phyloP scores from a whole-genome alignment of 1,140 invertebrate species.

The Limonius californicus region DNA sequence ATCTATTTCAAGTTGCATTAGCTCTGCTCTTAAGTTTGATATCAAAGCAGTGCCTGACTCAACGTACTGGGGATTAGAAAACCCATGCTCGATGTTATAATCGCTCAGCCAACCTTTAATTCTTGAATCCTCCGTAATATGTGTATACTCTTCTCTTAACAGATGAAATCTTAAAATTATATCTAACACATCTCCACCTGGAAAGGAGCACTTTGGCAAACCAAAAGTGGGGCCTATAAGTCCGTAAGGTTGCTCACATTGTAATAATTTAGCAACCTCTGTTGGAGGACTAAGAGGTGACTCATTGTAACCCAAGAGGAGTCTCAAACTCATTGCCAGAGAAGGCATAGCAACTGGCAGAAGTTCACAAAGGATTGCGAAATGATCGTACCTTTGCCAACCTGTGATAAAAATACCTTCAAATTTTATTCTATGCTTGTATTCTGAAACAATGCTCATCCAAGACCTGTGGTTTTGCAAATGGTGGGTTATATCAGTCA shows the following conservation, averaged over 20 bases:
- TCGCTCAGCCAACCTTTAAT: constrained; percentile 63
- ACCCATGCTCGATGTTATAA: constrained; percentile 69
- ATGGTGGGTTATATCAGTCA: constrained; percentile 60
- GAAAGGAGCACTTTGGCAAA: constrained; percentile 50
- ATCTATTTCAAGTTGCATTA: constrained; percentile 56
- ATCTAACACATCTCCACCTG: constrained; percentile 51
- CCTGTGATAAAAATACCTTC: constrained; percentile 69
- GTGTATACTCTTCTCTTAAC: background rate
- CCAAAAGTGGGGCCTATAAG: constrained; percentile 53
- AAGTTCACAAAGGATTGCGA: constrained; percentile 84
- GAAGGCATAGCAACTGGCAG: constrained; percentile 76
- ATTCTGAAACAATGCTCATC: constrained; percentile 50
- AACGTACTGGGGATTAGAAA: constrained; percentile 64
- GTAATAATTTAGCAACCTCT: constrained; percentile 48
- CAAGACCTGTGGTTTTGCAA: constrained; percentile 65
- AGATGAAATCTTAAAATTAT: constrained; percentile 42
- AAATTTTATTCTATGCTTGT: constrained; percentile 53
- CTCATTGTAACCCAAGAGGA: constrained; percentile 49
- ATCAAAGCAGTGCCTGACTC: constrained; percentile 47
- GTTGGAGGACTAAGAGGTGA: constrained; percentile 52
- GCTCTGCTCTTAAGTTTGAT: constrained; percentile 51
- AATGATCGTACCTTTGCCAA: constrained; percentile 86
- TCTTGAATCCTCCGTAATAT: background rate
- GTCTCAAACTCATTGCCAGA: constrained; percentile 57
- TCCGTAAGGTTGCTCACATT: constrained; percentile 48